Evolutionary conservation across 2,797 vertebrate species (phyloP), one percentile per base, ranked within the genome.

Genomic region (Ptychobarbus kaznakovi): DNA sequence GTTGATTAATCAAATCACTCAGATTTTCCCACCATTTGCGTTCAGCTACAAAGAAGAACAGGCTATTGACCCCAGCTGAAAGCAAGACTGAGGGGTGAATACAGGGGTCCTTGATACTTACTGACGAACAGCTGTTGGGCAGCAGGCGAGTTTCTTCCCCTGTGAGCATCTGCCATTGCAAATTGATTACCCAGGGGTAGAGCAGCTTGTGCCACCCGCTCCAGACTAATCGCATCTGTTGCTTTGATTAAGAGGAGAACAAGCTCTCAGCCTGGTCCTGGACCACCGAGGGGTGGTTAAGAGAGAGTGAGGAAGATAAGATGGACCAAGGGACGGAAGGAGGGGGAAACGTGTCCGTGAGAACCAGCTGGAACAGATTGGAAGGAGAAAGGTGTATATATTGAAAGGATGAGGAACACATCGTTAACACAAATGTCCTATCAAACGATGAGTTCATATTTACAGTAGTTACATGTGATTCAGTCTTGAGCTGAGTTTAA

Each of bases 111-210:
- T 89, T 86, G 87, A 90, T 91, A 81, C 85, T 83, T 88, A 81
- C 91, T 87, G 80, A 87, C 65, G 74, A 93, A 86, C 93, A 94
- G 91, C 90, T 94, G 94, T 72, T 88, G 81, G 69, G 80, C 88
- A 88, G 89, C 89, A 87, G 89, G 89, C 87, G 91, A 80, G 88
- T 91, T 86, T 89, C 84, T 32, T 58, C 86, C 91, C 88, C 53
- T 82, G 90, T 69, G 92, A 93, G 93, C 93, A 94, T 93, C 93
- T 95, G 94, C 89, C 90, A 91, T 86, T 89, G 92, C 92, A 94
- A 94, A 93, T 89, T 93, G 92, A 95, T 94, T 94, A 94, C 93
- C 92, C 93, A 87, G 89, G 92, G 92, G 90, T 88, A 89, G 82
- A 87, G 82, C 89, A 86, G 86, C 70, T 89, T 83, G 86, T 12